Evolutionary conservation across 2,113 vertebrate genomes (phyloP).

Genomic region (Engystomops pustulosus): DNA sequence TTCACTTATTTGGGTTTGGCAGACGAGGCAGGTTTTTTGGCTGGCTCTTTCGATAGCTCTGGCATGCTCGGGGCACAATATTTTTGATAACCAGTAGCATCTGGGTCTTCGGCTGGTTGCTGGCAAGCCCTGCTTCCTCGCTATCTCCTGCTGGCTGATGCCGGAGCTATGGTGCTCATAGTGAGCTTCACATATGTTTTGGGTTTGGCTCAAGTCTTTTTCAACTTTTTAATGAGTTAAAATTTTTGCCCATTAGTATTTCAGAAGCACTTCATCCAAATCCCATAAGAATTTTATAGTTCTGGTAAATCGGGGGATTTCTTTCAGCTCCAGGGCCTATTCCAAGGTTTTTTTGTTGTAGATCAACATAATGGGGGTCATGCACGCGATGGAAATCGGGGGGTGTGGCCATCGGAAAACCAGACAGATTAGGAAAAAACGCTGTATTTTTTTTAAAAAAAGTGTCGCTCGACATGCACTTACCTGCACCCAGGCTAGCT

Average conservation of each 20-base stretch:
- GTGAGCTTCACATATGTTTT: slow-evolving; percentile 47
- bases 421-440: too few relatives aligned
- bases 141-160: slow-evolving; percentile 11
- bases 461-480: too few relatives aligned
- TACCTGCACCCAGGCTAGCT: too few relatives aligned
- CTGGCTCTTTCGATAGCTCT: slow-evolving; percentile 18
- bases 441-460: too few relatives aligned
- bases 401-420: too few relatives aligned
- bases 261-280: neutral
- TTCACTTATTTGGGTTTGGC: slow-evolving; percentile 23
- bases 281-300: neutral
- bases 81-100: slow-evolving; percentile 54
- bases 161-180: neutral
- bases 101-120: slow-evolving; percentile 53
- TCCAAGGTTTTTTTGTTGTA: neutral
- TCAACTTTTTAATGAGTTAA: neutral
- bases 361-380: too few relatives aligned
- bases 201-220: neutral
- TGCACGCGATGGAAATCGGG: too few relatives aligned
- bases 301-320: neutral
- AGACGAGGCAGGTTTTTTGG: neutral
- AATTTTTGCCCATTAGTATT: neutral
- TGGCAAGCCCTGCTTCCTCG: neutral
- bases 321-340: neutral
- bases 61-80: slow-evolving; percentile 29